These are phyloP conservation scores for Patella pellucida DNA, from an alignment of 2,888 invertebrate genomes.

Conservation along the genomic window DNA sequence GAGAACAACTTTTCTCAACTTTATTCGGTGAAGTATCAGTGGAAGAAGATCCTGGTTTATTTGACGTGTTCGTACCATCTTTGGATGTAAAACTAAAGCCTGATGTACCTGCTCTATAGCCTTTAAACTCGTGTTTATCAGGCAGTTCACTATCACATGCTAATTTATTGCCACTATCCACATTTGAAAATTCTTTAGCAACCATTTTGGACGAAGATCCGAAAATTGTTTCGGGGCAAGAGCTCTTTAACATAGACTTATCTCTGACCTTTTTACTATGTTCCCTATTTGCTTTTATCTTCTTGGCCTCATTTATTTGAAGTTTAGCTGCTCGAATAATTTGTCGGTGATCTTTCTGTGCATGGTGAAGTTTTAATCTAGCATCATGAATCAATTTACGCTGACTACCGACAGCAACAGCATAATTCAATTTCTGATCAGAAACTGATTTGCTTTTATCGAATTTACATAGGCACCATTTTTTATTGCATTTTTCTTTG, in stretches of 20 bases:
- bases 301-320: conserved; percentile 38
- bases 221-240: neutral
- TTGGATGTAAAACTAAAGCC: neutral
- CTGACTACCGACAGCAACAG: conserved; percentile 38
- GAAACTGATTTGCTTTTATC: conserved; percentile 11
- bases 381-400: conserved; percentile 53
- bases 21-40: conserved; percentile 26
- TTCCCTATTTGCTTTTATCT: neutral
- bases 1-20: conserved; percentile 77
- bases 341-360: conserved; percentile 57
- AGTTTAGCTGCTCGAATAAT: conserved; percentile 56
- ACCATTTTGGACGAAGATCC: conserved; percentile 11
- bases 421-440: conserved; percentile 48
- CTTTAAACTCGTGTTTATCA: too few species aligned
- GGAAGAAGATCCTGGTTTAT: conserved; percentile 1
- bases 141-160: too few species aligned
- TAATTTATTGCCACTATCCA: neutral
- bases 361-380: conserved; percentile 50
- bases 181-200: conserved; percentile 13
- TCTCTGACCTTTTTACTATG: neutral
- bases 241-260: neutral
- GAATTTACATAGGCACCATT: conserved; percentile 44
- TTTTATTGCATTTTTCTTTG: conserved; percentile 46
- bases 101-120: too few species aligned
- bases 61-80: neutral